These are phyloP conservation scores for Trissolcus japonicus DNA, from an alignment of 2,888 invertebrate species.

Conservation along the genomic window DNA sequence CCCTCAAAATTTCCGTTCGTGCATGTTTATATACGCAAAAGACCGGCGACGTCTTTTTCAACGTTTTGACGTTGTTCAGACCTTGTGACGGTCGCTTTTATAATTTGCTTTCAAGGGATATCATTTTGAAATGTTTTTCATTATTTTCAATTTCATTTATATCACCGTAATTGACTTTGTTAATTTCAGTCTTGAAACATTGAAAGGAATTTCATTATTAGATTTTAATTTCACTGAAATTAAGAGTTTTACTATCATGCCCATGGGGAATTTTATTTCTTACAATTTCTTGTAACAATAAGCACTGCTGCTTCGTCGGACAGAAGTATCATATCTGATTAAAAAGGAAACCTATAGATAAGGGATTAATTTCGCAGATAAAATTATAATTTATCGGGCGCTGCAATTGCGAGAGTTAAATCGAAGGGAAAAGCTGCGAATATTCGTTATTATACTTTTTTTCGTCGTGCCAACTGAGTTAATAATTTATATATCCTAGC, in stretches of 20 bases:
- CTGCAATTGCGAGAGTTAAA: neutral
- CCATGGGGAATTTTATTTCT: too few species aligned
- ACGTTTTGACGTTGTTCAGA: neutral
- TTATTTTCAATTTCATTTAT: neutral
- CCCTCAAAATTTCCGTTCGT: neutral
- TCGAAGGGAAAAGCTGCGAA: neutral
- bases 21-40: neutral
- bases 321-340: too few species aligned
- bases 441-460: neutral
- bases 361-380: too few species aligned
- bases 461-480: neutral
- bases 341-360: too few species aligned
- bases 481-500: neutral
- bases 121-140: neutral
- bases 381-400: too few species aligned
- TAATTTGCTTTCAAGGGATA: neutral
- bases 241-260: too few species aligned
- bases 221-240: too few species aligned
- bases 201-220: too few species aligned
- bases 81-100: neutral
- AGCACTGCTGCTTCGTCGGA: too few species aligned
- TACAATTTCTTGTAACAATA: too few species aligned
- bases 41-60: slow-evolving; percentile 3
- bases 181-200: too few species aligned
- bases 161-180: too few species aligned